These are phyloP conservation scores for Drosophila gunungcola DNA, from an alignment of 1,140 invertebrate species.

Conservation along the genomic window DNA sequence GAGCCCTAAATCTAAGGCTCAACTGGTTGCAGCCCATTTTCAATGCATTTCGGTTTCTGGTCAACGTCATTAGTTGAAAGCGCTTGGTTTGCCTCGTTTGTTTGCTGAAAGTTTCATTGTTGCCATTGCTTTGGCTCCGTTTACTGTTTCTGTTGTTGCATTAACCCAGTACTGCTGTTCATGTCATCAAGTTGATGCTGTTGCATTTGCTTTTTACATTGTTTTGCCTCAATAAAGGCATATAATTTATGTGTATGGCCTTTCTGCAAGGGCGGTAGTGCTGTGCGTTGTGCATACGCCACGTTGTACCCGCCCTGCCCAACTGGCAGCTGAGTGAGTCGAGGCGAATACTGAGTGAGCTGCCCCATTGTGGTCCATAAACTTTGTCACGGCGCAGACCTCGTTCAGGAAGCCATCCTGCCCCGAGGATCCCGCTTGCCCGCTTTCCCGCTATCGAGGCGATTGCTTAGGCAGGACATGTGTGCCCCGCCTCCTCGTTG, in stretches of 20 bases:
- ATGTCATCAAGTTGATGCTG: constrained; percentile 28
- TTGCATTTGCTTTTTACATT: constrained; percentile 48
- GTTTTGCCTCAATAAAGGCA: constrained; percentile 54
- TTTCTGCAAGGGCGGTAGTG: constrained; percentile 2
- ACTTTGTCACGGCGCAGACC: constrained; percentile 26
- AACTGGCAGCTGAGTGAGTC: neutral
- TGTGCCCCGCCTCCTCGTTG: constrained; percentile 24
- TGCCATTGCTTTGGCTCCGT: neutral
- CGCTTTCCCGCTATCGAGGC: constrained; percentile 3
- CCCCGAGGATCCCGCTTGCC: neutral
- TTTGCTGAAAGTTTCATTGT: constrained; percentile 40
- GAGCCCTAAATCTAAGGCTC: neutral
- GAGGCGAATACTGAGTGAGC: constrained; percentile 28
- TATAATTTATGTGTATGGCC: constrained; percentile 50
- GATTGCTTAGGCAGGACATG: constrained; percentile 27
- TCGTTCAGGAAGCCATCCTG: constrained; percentile 6
- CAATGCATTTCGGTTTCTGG: constrained; percentile 24
- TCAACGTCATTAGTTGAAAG: constrained; percentile 49
- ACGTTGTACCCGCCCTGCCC: constrained; percentile 20
- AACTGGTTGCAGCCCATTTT: constrained; percentile 40
- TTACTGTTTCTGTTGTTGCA: constrained; percentile 9
- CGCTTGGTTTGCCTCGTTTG: constrained; percentile 46
- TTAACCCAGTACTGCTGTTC: constrained; percentile 4
- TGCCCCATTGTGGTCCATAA: constrained; percentile 8
- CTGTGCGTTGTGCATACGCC: constrained; percentile 40